A percentile compares a stretch with the other conserved stretches of the same genome.
Conservation (phyloP, 2,888 invertebrate species). For the Luffia ferchaultella region DNA sequence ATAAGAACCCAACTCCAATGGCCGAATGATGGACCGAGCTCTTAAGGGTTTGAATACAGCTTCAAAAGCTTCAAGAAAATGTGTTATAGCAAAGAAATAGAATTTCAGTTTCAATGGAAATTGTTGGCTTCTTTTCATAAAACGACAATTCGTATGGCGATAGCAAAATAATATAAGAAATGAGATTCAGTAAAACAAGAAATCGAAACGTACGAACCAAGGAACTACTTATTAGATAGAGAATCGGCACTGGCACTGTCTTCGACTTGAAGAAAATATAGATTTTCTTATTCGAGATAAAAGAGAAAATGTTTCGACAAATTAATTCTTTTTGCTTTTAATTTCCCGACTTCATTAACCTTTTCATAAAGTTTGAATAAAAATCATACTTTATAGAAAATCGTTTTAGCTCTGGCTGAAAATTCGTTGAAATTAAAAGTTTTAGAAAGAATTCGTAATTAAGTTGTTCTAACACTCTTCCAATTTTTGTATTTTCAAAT, state of each 20-base stretch:
- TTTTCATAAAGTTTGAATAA: not conserved
- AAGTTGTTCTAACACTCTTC: no score
- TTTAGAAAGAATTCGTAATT: no score
- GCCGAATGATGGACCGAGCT: no score
- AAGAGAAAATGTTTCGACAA: not conserved
- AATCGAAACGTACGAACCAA: slow-evolving; percentile 28
- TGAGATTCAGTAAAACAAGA: slow-evolving; percentile 16
- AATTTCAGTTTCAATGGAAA: not conserved
- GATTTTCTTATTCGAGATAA: not conserved
- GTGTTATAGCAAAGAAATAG: not conserved
- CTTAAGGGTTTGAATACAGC: no score
- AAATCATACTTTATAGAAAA: no score
- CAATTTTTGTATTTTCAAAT: no score
- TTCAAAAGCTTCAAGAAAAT: no score
- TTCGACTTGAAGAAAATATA: not conserved
- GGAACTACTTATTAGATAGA: slow-evolving; percentile 18
- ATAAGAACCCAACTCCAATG: no score
- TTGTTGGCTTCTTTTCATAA: slow-evolving; percentile 15
- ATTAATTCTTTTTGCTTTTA: not conserved
- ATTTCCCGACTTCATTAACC: not conserved
- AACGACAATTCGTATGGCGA: slow-evolving; percentile 23
- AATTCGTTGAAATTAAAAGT: no score
- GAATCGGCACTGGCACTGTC: not conserved
- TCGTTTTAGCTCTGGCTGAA: no score
- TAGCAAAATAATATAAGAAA: slow-evolving; percentile 27